Evolutionary conservation across 2,113 vertebrate genomes (phyloP).

Genomic region (Tachysurus vachellii): DNA sequence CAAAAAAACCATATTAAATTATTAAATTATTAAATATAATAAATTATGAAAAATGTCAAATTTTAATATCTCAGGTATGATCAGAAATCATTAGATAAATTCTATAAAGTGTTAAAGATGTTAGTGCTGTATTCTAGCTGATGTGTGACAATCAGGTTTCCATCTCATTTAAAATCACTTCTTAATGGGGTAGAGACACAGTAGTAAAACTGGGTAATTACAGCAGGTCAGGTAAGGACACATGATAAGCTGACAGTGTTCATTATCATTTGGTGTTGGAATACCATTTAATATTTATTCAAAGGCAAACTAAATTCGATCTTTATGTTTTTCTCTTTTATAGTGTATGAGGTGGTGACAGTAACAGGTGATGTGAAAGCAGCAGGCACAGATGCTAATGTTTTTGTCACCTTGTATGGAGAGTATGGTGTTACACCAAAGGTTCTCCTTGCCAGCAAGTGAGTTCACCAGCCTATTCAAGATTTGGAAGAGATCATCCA

Average conservation of each 20-base stretch:
- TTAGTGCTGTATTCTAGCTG: neutral
- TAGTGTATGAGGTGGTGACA: conserved; percentile 94
- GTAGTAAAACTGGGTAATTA: neutral
- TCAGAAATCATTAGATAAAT: neutral
- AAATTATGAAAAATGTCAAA: neutral
- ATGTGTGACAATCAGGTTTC: neutral
- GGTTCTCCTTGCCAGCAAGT: conserved; percentile 97
- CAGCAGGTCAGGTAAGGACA: neutral
- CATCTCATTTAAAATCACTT: neutral
- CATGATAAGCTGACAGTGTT: neutral
- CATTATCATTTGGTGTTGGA: neutral
- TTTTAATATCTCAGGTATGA: neutral
- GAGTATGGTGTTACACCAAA: conserved; percentile 93
- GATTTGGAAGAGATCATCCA: neutral
- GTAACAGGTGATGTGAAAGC: conserved; percentile 91
- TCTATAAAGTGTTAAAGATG: neutral
- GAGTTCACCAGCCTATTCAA: conserved; percentile 64
- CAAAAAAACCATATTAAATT: neutral
- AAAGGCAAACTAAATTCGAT: neutral
- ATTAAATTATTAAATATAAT: too few species aligned
- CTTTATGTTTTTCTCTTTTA: conserved; percentile 39
- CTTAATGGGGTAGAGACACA: neutral
- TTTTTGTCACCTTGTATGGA: conserved; percentile 94
- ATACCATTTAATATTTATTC: neutral
- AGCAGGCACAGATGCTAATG: conserved; percentile 92